Percentiles rank a stretch among this genome's conserved stretches.
phyloP scores from a whole-genome alignment of 2,113 vertebrate species.

The Solea solea region DNA sequence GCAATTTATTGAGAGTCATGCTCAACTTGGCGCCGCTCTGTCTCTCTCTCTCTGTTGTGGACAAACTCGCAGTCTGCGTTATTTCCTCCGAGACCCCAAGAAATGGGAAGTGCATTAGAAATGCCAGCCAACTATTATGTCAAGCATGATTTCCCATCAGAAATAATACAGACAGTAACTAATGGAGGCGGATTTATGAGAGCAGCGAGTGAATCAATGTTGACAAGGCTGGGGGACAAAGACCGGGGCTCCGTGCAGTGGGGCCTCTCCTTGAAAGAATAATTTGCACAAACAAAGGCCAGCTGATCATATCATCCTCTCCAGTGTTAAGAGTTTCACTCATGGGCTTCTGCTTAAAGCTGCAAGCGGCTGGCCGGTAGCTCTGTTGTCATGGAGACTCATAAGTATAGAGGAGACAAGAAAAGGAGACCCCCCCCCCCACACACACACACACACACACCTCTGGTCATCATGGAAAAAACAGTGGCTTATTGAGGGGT shows the following conservation, averaged over 20 bases:
- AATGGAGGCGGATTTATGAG: slow-evolving; percentile 17
- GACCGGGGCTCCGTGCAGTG: neutral
- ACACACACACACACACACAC: slow-evolving; percentile 23
- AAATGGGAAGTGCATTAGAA: slow-evolving; percentile 4
- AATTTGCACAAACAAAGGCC: slow-evolving; percentile 27
- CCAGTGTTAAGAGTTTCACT: slow-evolving; percentile 45
- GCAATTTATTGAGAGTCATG: slow-evolving; percentile 11
- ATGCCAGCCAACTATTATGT: slow-evolving; percentile 7
- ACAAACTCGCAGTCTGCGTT: slow-evolving; percentile 3
- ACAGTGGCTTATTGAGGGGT: slow-evolving; percentile 49
- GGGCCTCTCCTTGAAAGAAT: neutral
- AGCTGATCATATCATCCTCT: slow-evolving; percentile 1
- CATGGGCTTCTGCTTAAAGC: slow-evolving; percentile 51
- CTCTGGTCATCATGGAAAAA: slow-evolving; percentile 52
- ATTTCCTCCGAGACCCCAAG: neutral
- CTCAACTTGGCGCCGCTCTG: neutral
- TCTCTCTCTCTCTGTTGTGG: neutral
- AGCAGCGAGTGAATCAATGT: neutral
- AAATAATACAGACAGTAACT: slow-evolving; percentile 15
- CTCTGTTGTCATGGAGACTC: slow-evolving; percentile 76
- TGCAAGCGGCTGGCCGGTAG: slow-evolving; percentile 54
- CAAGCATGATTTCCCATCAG: slow-evolving; percentile 24
- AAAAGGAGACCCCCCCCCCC: slow-evolving; percentile 16
- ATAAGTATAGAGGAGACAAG: slow-evolving; percentile 67
- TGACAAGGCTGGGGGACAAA: slow-evolving; percentile 33